phyloP scores from a whole-genome alignment of 2,888 invertebrate genomes.

The Deilephila elpenor region DNA sequence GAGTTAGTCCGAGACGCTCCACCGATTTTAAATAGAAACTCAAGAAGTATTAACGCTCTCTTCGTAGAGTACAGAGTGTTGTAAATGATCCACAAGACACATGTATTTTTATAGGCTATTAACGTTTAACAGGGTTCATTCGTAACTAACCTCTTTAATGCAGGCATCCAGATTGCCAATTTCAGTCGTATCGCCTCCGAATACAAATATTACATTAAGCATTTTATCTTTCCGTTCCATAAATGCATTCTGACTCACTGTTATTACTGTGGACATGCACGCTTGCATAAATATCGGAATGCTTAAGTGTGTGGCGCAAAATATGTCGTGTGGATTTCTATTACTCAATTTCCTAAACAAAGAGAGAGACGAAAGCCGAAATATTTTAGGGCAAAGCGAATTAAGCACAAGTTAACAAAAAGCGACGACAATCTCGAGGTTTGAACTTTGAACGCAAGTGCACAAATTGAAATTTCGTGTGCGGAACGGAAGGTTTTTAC shows the following conservation, averaged over 20 bases:
- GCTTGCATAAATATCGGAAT: slow-evolving; percentile 24
- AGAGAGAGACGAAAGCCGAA: slow-evolving; percentile 44
- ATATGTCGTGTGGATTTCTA: neutral
- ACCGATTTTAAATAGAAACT: slow-evolving; percentile 71
- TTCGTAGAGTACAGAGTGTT: slow-evolving; percentile 54
- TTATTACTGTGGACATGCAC: slow-evolving; percentile 24
- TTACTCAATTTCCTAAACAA: slow-evolving; percentile 7
- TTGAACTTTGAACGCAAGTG: slow-evolving; percentile 55
- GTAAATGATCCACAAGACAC: slow-evolving; percentile 61
- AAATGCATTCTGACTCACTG: slow-evolving; percentile 21
- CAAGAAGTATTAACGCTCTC: slow-evolving; percentile 56
- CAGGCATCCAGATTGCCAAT: slow-evolving; percentile 44
- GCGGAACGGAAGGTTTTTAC: slow-evolving; percentile 78
- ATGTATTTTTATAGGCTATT: slow-evolving; percentile 64
- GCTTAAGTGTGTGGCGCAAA: neutral
- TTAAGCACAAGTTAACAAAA: slow-evolving; percentile 78
- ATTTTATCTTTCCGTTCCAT: slow-evolving; percentile 17
- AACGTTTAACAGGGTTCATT: slow-evolving; percentile 54
- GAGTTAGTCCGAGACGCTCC: slow-evolving; percentile 58
- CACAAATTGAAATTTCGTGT: slow-evolving; percentile 75
- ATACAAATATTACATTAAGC: slow-evolving; percentile 31
- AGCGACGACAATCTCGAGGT: slow-evolving; percentile 50
- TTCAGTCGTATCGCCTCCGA: slow-evolving; percentile 47
- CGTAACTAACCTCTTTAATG: slow-evolving; percentile 44
- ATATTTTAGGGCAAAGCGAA: slow-evolving; percentile 66